These are phyloP conservation scores for Penaeus chinensis DNA, from an alignment of 1,140 invertebrate genomes.

Conservation along the genomic window DNA sequence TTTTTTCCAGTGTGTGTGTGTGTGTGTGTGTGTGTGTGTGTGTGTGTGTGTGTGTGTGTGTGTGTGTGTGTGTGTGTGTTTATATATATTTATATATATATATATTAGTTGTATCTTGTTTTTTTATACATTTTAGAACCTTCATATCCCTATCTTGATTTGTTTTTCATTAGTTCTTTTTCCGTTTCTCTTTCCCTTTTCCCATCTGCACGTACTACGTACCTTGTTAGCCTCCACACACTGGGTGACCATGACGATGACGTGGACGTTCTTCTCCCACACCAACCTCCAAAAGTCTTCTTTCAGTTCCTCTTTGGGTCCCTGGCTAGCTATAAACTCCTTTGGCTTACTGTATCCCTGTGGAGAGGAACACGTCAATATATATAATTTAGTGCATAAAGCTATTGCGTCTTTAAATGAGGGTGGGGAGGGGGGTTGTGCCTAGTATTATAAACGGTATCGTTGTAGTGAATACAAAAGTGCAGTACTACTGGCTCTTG, in stretches of 20 bases:
- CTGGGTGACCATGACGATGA: constrained; percentile 84
- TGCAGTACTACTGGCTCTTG: too few relatives aligned
- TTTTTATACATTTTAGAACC: not conserved
- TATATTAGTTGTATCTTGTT: not conserved
- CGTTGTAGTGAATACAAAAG: too few relatives aligned
- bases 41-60: constrained; percentile 3
- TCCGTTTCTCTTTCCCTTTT: not conserved
- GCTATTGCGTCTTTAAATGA: too few relatives aligned
- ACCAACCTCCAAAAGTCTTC: constrained; percentile 96
- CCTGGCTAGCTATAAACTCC: constrained; percentile 92
- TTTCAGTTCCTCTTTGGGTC: constrained; percentile 81
- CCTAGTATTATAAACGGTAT: too few relatives aligned
- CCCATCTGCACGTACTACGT: not conserved
- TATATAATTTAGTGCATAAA: constrained; percentile 73
- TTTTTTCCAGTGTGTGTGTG: not conserved
- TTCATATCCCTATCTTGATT: not conserved
- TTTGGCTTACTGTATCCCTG: constrained; percentile 66
- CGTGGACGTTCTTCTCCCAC: constrained; percentile 94
- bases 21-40: not conserved
- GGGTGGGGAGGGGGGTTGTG: too few relatives aligned
- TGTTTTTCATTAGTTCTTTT: not conserved
- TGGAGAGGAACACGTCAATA: constrained; percentile 82
- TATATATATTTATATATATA: constrained; percentile 10
- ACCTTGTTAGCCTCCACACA: constrained; percentile 34
- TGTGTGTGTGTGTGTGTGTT: too few relatives aligned